Conservation (phyloP, 2,888 invertebrate species). For the Idaea dimidiata region DNA sequence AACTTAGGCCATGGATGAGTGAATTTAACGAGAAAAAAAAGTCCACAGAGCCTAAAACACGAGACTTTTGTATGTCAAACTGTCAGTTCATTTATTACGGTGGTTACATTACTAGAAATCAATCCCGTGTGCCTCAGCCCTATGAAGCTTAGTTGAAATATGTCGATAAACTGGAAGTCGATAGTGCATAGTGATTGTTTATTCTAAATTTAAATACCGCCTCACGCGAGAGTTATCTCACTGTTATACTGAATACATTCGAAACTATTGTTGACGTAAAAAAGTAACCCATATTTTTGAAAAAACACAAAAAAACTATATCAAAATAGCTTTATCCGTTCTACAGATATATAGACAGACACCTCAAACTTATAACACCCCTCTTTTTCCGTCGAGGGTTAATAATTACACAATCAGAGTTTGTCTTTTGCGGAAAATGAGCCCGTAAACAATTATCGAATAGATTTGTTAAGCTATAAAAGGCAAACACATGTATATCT, state of each 20-base stretch:
- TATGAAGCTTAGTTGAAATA: background rate
- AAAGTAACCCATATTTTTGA: too few relatives aligned
- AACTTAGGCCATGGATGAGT: constrained; percentile 40
- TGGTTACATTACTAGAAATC: too few relatives aligned
- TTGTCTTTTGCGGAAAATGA: too few relatives aligned
- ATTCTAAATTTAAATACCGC: background rate
- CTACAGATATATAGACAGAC: too few relatives aligned
- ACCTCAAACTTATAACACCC: too few relatives aligned
- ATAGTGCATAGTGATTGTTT: background rate
- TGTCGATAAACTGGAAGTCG: background rate
- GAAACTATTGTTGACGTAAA: too few relatives aligned
- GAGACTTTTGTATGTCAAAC: background rate
- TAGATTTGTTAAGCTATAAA: background rate
- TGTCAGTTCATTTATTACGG: too few relatives aligned
- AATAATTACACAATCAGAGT: too few relatives aligned
- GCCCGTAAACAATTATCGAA: background rate
- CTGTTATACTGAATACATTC: background rate
- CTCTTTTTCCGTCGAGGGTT: too few relatives aligned
- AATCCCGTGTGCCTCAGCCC: background rate
- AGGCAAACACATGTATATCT: background rate
- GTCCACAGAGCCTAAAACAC: constrained; percentile 33
- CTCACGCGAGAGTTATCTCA: background rate
- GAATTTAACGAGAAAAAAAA: constrained; percentile 20
- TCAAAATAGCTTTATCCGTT: too few relatives aligned
- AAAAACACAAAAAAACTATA: too few relatives aligned